These are phyloP conservation scores for Leptosomus discolor DNA, from an alignment of 2,113 vertebrate species.

Conservation along the genomic window DNA sequence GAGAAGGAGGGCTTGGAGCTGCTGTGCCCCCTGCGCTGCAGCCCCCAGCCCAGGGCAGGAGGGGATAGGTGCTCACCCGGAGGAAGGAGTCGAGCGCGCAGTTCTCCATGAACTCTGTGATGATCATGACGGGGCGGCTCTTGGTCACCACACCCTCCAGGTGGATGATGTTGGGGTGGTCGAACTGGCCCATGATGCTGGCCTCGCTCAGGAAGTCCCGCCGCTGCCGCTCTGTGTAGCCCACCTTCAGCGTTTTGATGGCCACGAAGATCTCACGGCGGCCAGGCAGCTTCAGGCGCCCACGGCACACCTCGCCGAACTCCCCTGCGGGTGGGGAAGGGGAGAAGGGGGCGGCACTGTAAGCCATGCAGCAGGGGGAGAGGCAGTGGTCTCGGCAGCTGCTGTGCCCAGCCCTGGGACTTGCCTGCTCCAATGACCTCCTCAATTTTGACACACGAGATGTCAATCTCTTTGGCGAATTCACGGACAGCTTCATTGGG, in stretches of 20 bases:
- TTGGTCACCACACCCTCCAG: slow-evolving; percentile 98
- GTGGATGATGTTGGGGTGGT: slow-evolving; percentile 97
- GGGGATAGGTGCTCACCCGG: slow-evolving; percentile 77
- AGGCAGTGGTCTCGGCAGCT: background rate
- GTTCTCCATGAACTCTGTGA: slow-evolving; percentile 99
- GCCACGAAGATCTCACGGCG: slow-evolving; percentile 95
- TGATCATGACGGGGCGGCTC: slow-evolving; percentile 97
- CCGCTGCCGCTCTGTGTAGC: slow-evolving; percentile 94
- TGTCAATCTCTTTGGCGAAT: slow-evolving; percentile 98
- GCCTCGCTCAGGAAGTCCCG: slow-evolving; percentile 96
- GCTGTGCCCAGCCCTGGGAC: slow-evolving; percentile 38
- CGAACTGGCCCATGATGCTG: slow-evolving; percentile 99
- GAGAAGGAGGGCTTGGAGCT: background rate
- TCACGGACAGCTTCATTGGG: slow-evolving; percentile 97
- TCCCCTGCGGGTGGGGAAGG: slow-evolving; percentile 79
- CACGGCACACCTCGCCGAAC: slow-evolving; percentile 95
- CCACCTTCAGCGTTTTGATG: slow-evolving; percentile 97
- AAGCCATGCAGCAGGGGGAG: background rate
- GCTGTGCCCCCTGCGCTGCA: accelerated
- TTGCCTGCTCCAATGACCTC: slow-evolving; percentile 99
- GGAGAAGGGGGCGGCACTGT: background rate
- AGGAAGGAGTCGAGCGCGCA: slow-evolving; percentile 95
- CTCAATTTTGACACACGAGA: slow-evolving; percentile 99
- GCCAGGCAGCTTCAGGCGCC: slow-evolving; percentile 92
- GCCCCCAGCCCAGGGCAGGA: background rate